phyloP scores from a whole-genome alignment of 2,113 vertebrate species.

The Callionymus lyra region DNA sequence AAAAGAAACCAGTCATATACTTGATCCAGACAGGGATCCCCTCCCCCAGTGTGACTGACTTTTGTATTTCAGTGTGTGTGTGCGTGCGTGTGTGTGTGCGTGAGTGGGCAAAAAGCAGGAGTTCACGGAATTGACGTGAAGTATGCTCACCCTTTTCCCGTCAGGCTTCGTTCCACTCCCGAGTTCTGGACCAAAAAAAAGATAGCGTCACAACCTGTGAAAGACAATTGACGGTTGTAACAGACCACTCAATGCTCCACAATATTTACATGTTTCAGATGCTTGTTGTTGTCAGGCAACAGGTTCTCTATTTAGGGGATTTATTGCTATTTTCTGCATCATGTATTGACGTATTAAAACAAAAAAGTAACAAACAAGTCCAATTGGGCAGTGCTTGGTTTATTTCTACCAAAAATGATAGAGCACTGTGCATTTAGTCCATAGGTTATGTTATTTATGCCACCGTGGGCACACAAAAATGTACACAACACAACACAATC shows the following conservation, averaged over 20 bases:
- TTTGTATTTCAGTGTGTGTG: slow-evolving; percentile 56
- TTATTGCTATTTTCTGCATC: too few species aligned
- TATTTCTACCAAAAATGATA: background rate
- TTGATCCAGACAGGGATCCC: slow-evolving; percentile 54
- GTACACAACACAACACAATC: slow-evolving; percentile 27
- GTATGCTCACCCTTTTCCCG: slow-evolving; percentile 56
- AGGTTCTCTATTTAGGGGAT: too few species aligned
- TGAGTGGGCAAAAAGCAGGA: slow-evolving; percentile 49
- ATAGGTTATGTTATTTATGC: slow-evolving; percentile 19
- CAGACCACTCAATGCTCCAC: too few species aligned
- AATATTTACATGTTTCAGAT: too few species aligned
- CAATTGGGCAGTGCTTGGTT: background rate
- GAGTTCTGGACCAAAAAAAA: slow-evolving; percentile 7
- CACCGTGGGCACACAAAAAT: slow-evolving; percentile 12
- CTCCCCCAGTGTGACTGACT: slow-evolving; percentile 64
- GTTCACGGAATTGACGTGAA: slow-evolving; percentile 35
- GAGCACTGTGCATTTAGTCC: slow-evolving; percentile 11
- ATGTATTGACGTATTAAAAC: too few species aligned
- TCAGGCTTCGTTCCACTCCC: slow-evolving; percentile 54
- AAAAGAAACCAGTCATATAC: slow-evolving; percentile 60
- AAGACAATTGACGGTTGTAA: too few species aligned
- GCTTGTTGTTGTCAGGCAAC: too few species aligned
- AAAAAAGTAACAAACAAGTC: background rate
- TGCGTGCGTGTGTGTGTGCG: slow-evolving; percentile 20
- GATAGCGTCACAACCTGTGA: too few species aligned